These are phyloP conservation scores for Reticulitermes lucifugus DNA, from an alignment of 2,888 invertebrate species.

Conservation along the genomic window DNA sequence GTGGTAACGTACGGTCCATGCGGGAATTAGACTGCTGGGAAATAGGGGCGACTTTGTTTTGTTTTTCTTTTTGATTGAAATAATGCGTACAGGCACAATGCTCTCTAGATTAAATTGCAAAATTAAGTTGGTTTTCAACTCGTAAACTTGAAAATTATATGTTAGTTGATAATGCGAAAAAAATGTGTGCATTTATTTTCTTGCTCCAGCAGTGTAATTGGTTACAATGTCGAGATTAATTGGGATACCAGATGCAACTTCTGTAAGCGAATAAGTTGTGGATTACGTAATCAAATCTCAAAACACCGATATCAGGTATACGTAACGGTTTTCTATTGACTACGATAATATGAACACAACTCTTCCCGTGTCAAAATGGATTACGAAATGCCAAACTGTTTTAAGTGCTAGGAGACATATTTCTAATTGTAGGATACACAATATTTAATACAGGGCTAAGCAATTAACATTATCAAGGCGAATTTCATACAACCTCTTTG, in stretches of 20 bases:
- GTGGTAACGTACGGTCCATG: constrained; percentile 39
- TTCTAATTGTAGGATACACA: background rate
- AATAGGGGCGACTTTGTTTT: constrained; percentile 30
- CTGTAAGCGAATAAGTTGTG: constrained; percentile 12
- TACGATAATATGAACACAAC: background rate
- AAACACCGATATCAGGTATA: constrained; percentile 3
- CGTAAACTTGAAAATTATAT: constrained; percentile 35
- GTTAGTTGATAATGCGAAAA: constrained; percentile 17
- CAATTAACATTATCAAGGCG: background rate
- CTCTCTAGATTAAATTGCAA: constrained; percentile 31
- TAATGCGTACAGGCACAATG: constrained; percentile 30
- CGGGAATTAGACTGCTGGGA: constrained; percentile 43
- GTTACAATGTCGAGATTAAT: constrained; percentile 23
- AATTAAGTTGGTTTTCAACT: constrained; percentile 40
- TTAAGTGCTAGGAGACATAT: constrained; percentile 11
- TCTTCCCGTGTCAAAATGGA: background rate
- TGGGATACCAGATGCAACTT: background rate
- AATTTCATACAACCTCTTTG: background rate
- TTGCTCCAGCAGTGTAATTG: background rate
- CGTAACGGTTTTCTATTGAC: background rate
- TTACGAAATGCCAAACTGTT: background rate
- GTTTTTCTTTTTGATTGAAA: constrained; percentile 36
- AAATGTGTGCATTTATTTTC: background rate
- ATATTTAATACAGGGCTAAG: background rate
- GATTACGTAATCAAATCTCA: constrained; percentile 13